Evolutionary conservation across 1,140 invertebrate genomes (phyloP), one percentile per base, ranked within the genome.

Genomic region (Ganaspis sp.): DNA sequence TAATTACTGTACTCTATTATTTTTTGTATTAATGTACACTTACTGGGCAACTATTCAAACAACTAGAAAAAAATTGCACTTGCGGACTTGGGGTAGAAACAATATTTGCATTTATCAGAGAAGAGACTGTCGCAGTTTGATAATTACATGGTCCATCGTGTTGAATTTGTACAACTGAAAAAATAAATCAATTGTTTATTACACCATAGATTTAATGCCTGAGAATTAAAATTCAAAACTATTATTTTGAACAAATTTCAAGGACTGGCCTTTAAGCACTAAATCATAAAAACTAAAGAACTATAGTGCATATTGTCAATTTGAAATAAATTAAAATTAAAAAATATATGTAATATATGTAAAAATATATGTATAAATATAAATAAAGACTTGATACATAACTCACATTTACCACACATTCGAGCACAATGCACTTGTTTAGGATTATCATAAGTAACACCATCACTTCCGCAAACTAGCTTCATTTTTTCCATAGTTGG

Each of bases 401-500:
- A 86, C 89, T 87, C 83, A 94, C 93, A 79, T 83, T 88, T 89
- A 74, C 94, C 94, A 85, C 94, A 95, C 1, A 74, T 71, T 64
- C 86, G 84, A 0, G 94, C 93, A 83, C 95, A 95, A 9, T 88
- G 81, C 6, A 95, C 87, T 73, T 86, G 90, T 74, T 93, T 93
- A 19, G 89, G 85, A 86, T 96, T 96, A 1, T 83, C 79, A 81
- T 96, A 96, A 0, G 92, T 92, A 8, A 92, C 86, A 4, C 89
- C 88, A 79, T 96, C 93, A 3, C 92, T 89, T 4, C 94, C 95
- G 83, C 95, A 96, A 2, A 96, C 93, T 29, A 95, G 95, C 86
- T 93, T 93, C 79, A 94, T 95, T 80, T 95, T 92, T 0, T 89
- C 80, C 0, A 34, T 2, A 34, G 94, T 94, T 0, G 90, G 89